Base-by-base conservation (phyloP, 2,888 invertebrate species). In the Drosophila infuscata region DNA sequence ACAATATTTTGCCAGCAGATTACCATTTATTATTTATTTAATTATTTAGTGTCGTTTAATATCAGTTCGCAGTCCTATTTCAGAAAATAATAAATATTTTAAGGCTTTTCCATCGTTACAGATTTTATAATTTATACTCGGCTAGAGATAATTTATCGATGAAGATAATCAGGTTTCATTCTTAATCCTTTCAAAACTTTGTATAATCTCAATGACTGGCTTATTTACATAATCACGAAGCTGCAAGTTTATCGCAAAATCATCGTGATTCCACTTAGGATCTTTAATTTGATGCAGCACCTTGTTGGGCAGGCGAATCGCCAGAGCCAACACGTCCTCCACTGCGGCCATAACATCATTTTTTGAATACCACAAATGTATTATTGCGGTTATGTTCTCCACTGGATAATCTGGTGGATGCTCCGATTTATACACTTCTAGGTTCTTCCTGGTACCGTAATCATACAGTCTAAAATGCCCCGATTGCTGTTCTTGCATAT, bases 361-460 rank as follows among this genome's bases (percentile, higher is more conserved):
- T 32, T 86, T 84, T 6, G 82, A 74, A 68, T 90, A 91, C 85
- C 91, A 92, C 57, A 91, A 59, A 52, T 91, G 90, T 15, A 86
- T 54, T 5, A 68, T 41, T 0, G 87, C 62, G 1, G 63, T 74
- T 29, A 91, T 87, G 0, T 61, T 25, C 32, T 89, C 74, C 3
- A 90, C 65, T 0, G 81, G 79, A 75, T 91, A 91, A 25, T 84
- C 79, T 0, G 91, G 89, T 1, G 91, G 91, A 3, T 48, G 35
- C 3, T 68, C 33, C 0, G 79, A 69, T 0, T 74, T 82, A 65
- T 91, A 91, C 0, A 70, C 0, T 29, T 72, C 2, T 1, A 81
- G 11, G 58, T 91, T 91, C 9, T 49, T 75, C 1, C 25, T 9
- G 6, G 32, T 8, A 0, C 91, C 91, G 48, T 75, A 76, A 38